A percentile compares a stretch with the other conserved stretches of the same genome.
Conservation (phyloP, 2,113 vertebrate species). For the Sylvilagus bachmani region DNA sequence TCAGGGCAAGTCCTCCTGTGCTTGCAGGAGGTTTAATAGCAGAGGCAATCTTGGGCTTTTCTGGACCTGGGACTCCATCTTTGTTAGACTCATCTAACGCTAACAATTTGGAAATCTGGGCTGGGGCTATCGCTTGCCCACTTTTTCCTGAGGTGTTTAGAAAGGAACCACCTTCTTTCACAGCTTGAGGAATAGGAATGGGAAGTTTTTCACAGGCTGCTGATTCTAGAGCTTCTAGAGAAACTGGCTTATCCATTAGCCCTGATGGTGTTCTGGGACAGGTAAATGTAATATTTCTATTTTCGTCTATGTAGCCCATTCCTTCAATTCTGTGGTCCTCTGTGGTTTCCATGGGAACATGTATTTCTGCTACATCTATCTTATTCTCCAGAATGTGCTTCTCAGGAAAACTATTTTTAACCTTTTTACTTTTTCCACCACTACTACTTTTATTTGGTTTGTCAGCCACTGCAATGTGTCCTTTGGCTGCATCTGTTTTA, state of each 20-base stretch:
- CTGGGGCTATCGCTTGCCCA: neutral
- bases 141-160: neutral
- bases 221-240: neutral
- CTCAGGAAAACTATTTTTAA: conserved; percentile 64
- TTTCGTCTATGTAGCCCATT: conserved; percentile 84
- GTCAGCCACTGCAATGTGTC: neutral
- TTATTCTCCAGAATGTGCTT: conserved; percentile 51
- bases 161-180: conserved; percentile 48
- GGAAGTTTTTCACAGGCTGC: neutral
- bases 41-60: neutral
- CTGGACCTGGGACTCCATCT: neutral
- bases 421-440: conserved; percentile 79
- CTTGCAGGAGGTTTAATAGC: neutral
- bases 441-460: conserved; percentile 67
- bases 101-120: neutral
- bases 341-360: conserved; percentile 18
- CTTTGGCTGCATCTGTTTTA: neutral
- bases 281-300: conserved; percentile 87
- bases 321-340: neutral
- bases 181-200: neutral
- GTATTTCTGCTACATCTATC: neutral
- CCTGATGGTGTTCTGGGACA: conserved; percentile 23
- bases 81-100: neutral
- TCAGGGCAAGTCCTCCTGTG: neutral
- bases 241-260: neutral